Conservation (phyloP, 2,888 invertebrate genomes). For the Sisyra nigra region DNA sequence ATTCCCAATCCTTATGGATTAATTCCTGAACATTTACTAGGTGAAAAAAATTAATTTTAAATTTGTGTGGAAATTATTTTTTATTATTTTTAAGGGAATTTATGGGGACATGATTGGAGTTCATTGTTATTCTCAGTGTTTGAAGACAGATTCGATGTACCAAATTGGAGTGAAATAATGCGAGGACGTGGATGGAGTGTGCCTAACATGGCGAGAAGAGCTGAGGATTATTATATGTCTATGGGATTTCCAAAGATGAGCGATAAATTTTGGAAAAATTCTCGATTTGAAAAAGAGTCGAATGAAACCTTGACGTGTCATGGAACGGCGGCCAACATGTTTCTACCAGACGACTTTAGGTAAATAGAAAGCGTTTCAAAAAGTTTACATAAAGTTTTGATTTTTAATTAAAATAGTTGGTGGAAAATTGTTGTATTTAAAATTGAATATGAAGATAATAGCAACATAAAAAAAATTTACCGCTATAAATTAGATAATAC, state of each 20-base stretch:
- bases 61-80: no score
- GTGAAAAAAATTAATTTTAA: conserved; percentile 23
- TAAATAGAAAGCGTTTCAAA: no score
- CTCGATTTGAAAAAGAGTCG: conserved; percentile 28
- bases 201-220: conserved; percentile 26
- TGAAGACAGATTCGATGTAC: conserved; percentile 26
- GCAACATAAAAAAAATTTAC: no score
- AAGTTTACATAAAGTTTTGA: no score
- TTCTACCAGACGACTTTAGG: conserved; percentile 45
- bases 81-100: conserved; percentile 30
- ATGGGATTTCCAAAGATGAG: conserved; percentile 45
- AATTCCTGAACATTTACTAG: conserved; percentile 53
- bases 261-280: conserved; percentile 42
- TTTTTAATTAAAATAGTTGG: conserved; percentile 5
- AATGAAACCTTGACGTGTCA: conserved; percentile 36
- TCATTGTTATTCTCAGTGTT: conserved; percentile 36
- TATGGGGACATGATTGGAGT: conserved; percentile 61
- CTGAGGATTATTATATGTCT: conserved; percentile 52
- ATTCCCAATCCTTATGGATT: conserved; percentile 34
- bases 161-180: conserved; percentile 46
- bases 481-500: no score
- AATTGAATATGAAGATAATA: no score
- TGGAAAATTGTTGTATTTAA: no score
- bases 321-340: conserved; percentile 60
- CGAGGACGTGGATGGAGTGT: background rate